Conservation (phyloP, 1,140 invertebrate species). For the Scaptomyza montana region DNA sequence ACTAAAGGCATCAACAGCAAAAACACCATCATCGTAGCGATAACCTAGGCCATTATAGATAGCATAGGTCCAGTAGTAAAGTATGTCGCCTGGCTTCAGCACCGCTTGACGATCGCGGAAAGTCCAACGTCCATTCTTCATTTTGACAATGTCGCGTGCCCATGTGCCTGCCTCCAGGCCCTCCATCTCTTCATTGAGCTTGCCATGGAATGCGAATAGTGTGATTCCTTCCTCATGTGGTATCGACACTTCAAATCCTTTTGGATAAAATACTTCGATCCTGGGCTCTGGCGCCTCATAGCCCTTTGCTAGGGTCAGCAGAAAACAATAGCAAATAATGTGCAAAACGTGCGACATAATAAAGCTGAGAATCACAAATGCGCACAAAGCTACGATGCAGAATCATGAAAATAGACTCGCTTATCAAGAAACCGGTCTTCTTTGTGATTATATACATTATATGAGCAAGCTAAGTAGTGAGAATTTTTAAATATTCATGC, state of each 20-base stretch:
- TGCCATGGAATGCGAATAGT: constrained; percentile 90
- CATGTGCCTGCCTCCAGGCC: constrained; percentile 89
- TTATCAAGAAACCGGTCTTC: constrained; percentile 74
- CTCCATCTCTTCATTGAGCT: constrained; percentile 89
- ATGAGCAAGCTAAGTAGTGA: neutral
- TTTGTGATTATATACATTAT: constrained; percentile 22
- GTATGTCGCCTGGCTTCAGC: constrained; percentile 87
- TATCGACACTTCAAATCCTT: constrained; percentile 87
- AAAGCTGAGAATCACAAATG: constrained; percentile 33
- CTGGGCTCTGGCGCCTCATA: constrained; percentile 86
- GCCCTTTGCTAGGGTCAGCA: constrained; percentile 5
- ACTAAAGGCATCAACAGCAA: constrained; percentile 84
- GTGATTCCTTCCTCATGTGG: constrained; percentile 88
- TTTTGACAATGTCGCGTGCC: constrained; percentile 87
- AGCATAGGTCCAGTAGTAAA: constrained; percentile 91
- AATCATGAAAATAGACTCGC: constrained; percentile 15
- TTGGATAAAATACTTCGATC: constrained; percentile 87
- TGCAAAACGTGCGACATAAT: constrained; percentile 40
- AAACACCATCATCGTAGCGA: constrained; percentile 86
- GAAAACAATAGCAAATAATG: constrained; percentile 6
- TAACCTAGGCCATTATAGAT: constrained; percentile 87
- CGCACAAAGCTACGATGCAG: constrained; percentile 28
- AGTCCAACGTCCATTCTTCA: constrained; percentile 88
- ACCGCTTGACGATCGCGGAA: constrained; percentile 87
- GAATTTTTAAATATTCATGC: neutral